These are phyloP conservation scores for Procambarus clarkii DNA, from an alignment of 1,140 invertebrate species.

Conservation along the genomic window DNA sequence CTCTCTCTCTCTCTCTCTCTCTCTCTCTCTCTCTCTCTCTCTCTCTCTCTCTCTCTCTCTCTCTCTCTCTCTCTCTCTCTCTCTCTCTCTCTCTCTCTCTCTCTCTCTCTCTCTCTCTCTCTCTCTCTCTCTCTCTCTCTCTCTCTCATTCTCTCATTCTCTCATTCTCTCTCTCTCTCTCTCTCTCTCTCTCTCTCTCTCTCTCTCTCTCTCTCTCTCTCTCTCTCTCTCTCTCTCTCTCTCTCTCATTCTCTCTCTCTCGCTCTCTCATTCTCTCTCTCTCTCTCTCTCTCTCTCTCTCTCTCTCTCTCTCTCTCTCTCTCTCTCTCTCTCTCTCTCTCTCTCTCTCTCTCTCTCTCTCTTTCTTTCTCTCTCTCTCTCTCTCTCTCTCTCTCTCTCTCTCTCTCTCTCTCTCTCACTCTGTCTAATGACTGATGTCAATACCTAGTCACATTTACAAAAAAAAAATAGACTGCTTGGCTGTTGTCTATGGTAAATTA, in stretches of 20 bases:
- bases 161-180: conserved; percentile 9
- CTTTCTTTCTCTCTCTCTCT: no score
- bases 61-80: background rate
- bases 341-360: no score
- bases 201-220: background rate
- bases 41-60: background rate
- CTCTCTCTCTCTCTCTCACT: no score
- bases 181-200: conserved; percentile 4
- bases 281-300: background rate
- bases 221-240: conserved; percentile 5
- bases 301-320: background rate
- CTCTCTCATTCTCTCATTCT: background rate
- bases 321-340: background rate
- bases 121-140: conserved; percentile 25
- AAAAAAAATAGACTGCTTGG: no score
- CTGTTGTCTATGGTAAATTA: no score
- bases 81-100: conserved; percentile 12
- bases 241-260: no score
- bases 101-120: conserved; percentile 26
- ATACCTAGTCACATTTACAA: no score
- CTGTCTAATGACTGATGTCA: no score
- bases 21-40: conserved; percentile 1
- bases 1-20: background rate
- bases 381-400: no score
- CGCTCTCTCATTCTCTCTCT: no score